Percentiles rank a stretch among this genome's conserved stretches.
phyloP scores from a whole-genome alignment of 2,797 vertebrate species.

The Lithobates sylvaticus region DNA sequence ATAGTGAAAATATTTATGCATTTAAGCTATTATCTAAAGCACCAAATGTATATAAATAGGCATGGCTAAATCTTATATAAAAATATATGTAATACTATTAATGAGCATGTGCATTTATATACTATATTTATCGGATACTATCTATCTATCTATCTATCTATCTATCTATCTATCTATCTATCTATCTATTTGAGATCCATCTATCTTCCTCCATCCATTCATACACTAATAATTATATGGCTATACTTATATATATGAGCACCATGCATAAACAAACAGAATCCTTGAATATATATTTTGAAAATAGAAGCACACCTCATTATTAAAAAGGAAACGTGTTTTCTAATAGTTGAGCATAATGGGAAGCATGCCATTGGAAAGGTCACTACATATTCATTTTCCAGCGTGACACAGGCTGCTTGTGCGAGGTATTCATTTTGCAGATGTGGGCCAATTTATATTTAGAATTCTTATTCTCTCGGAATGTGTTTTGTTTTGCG shows the following conservation, averaged over 20 bases:
- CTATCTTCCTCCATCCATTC: neutral
- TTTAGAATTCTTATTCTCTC: constrained; percentile 44
- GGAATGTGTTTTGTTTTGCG: constrained; percentile 50
- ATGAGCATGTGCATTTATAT: too few species aligned
- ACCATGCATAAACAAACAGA: neutral
- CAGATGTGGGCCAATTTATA: constrained; percentile 55
- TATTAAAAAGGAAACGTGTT: constrained; percentile 35
- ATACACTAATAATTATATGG: neutral
- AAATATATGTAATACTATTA: too few species aligned
- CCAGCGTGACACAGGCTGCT: constrained; percentile 15
- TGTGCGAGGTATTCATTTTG: constrained; percentile 44
- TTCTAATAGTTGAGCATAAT: constrained; percentile 24
- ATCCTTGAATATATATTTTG: constrained; percentile 1
- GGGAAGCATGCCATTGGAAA: constrained; percentile 41
- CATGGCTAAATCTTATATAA: neutral
- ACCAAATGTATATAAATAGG: neutral
- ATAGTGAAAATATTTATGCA: too few species aligned
- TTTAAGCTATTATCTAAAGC: too few species aligned
- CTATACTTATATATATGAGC: neutral
- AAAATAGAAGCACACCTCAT: neutral
- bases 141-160: neutral
- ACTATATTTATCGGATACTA: neutral
- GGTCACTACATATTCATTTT: constrained; percentile 43
- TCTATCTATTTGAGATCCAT: too few species aligned
- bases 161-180: neutral